These are phyloP conservation scores for Megastigmus dorsalis DNA, from an alignment of 2,888 invertebrate species.

Conservation along the genomic window DNA sequence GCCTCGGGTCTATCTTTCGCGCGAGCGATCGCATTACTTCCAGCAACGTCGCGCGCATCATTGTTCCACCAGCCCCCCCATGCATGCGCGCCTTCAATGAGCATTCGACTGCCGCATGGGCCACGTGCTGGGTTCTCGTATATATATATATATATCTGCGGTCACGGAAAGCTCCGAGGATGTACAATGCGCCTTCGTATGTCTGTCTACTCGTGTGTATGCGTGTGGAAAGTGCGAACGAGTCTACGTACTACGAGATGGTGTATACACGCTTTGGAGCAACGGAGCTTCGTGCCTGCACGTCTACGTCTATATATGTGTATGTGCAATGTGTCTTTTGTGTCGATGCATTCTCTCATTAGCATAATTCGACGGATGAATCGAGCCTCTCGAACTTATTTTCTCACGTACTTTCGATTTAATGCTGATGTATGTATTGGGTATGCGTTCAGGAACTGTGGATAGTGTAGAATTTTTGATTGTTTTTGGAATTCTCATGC, in stretches of 20 bases:
- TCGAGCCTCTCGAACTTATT: neutral
- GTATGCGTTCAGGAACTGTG: too few species aligned
- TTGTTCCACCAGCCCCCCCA: too few species aligned
- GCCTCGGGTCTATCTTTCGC: conserved; percentile 56
- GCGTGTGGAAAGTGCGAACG: too few species aligned
- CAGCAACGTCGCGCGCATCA: conserved; percentile 48
- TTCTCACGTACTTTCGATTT: too few species aligned
- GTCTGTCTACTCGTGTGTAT: too few species aligned
- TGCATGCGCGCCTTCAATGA: neutral
- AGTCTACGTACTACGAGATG: too few species aligned
- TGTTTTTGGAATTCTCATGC: too few species aligned
- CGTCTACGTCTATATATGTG: too few species aligned
- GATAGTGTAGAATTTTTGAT: too few species aligned
- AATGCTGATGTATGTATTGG: too few species aligned
- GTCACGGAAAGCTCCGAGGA: conserved; percentile 17
- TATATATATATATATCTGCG: too few species aligned
- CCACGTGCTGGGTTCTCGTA: conserved; percentile 13
- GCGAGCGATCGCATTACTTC: conserved; percentile 65
- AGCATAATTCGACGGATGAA: conserved; percentile 37
- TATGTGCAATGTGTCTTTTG: neutral
- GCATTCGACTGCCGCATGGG: neutral
- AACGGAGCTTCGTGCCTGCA: neutral
- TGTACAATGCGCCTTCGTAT: conserved; percentile 19
- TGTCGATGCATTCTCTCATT: conserved; percentile 11
- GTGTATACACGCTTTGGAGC: neutral